Evolutionary conservation across 2,888 invertebrate genomes (phyloP), one percentile per base, ranked within the genome.

Genomic region (Neoascia interrupta): DNA sequence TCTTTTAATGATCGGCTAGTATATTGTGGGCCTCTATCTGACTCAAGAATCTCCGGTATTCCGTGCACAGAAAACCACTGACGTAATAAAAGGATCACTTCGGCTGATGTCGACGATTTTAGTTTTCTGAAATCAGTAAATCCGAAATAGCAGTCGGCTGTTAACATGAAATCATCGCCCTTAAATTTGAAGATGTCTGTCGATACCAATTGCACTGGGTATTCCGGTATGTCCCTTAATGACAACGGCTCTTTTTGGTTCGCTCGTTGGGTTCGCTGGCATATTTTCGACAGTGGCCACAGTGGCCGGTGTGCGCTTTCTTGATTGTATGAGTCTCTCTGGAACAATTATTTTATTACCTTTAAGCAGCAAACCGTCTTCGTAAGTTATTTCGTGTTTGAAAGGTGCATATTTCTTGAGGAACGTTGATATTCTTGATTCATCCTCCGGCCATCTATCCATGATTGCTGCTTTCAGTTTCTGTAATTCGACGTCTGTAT

Each of bases 21-120:
- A n/a, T 75, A 80, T 45, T 80, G 64, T 18, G 76, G 54, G 11
- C 75, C 68, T 37, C 72, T 81, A 10, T 72, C 75, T 5, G 72
- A 66, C 26, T 80, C 72, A 8, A 69, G 15, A 26, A 74, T 54
- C 6, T 49, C 28, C 10, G 79, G 79, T 26, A 82, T 75, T 19
- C 75, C 81, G 37, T 73, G 61, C 4, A 60, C n/a, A n/a, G n/a
- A n/a, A n/a, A n/a, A n/a, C n/a, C n/a, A n/a, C n/a, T n/a, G n/a
- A n/a, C n/a, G n/a, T 31, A 70, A 36, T 13, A 11, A 23, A 26
- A 53, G 37, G 18, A 73, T 81, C 19, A 69, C 49, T 28, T 74
- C 53, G 23, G 43, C 37, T 41, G 60, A 74, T 41, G 72, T 66
- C 72, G 75, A 54, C 47, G 72, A 66, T 15, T 63, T 61, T 4